Evolutionary conservation across 1,140 invertebrate species (phyloP), one percentile per base, ranked within the genome.

Genomic region (Ridgeia piscesae): DNA sequence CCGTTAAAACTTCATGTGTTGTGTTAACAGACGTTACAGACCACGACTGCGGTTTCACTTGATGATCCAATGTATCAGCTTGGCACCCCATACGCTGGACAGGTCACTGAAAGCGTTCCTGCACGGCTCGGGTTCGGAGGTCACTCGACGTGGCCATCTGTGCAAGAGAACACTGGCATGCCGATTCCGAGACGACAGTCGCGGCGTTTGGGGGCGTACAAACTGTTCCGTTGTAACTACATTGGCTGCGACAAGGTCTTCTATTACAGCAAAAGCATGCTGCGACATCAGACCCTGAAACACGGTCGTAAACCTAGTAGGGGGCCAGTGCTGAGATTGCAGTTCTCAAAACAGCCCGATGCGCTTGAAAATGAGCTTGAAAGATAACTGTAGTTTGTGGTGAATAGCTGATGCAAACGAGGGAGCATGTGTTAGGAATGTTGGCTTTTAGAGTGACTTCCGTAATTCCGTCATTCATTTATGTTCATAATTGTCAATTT

Each of bases 211-310:
- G 58, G 58, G 27, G 2, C 27, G 58, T 34, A 93, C 89, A 93
- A 93, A 58, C 91, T 89, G n/a, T 88, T 48, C 50, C 31, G 34
- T 21, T 93, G 93, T 50, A 89, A 92, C 34, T 50, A 90, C 50
- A 33, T 35, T n/a, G 93, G 93, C 42, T 93, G 93, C 34, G 35
- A 35, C 50, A 93, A 92, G 89, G 89, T 48, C 88, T 93, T 91
- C 89, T 93, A 90, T 35, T 31, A 91, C 17, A 14, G 91, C 33
- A 42, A 50, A 35, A 91, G 33, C 34, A 14, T 91, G 21, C 91
- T 35, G 11, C n/a, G 50, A 58, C 91, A 91, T 50, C 34, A 91
- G 31, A 91, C 91, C 35, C 50, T 42, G 33, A 91, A 91, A 58
- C 91, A 91, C 6, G 91, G 91, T 35, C 91, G 91, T 35, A 35